phyloP scores from a whole-genome alignment of 2,888 invertebrate species.

The Druceiella hillmani region DNA sequence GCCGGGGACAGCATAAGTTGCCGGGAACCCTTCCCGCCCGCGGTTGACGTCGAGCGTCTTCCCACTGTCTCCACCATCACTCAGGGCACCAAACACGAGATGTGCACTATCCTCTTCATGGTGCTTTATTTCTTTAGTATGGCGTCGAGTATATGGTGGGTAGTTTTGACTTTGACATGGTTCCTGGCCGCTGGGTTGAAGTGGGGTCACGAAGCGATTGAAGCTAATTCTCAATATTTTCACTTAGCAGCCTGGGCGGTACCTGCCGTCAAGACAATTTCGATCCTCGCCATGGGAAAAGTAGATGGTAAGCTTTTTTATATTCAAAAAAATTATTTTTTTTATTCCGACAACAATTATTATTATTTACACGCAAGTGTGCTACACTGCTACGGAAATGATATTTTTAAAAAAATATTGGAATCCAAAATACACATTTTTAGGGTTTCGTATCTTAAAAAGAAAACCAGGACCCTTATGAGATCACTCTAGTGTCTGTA shows the following conservation, averaged over 20 bases:
- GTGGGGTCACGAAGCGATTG: constrained; percentile 98
- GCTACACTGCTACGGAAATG: too few species aligned
- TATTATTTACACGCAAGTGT: too few species aligned
- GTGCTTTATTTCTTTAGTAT: constrained; percentile 93
- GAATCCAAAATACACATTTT: too few species aligned
- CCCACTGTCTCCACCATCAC: constrained; percentile 80
- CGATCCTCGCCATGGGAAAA: constrained; percentile 91
- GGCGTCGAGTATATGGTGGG: constrained; percentile 98
- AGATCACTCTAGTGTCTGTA: too few species aligned
- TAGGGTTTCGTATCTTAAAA: too few species aligned
- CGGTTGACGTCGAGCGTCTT: constrained; percentile 62
- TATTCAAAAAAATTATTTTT: too few species aligned
- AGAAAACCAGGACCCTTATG: too few species aligned
- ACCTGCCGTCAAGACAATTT: constrained; percentile 92
- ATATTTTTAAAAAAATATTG: too few species aligned
- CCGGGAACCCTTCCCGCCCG: constrained; percentile 71
- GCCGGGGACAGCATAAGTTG: constrained; percentile 80
- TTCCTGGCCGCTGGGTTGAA: constrained; percentile 93
- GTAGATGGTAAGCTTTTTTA: constrained; percentile 86
- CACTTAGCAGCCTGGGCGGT: constrained; percentile 98
- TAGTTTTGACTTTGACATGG: constrained; percentile 93
- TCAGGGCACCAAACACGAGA: constrained; percentile 78
- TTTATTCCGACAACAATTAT: too few species aligned
- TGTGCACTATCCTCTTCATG: constrained; percentile 94
- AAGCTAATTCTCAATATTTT: constrained; percentile 95